Evolutionary conservation across 1,140 invertebrate genomes (phyloP).

Genomic region (Nasonia vitripennis): DNA sequence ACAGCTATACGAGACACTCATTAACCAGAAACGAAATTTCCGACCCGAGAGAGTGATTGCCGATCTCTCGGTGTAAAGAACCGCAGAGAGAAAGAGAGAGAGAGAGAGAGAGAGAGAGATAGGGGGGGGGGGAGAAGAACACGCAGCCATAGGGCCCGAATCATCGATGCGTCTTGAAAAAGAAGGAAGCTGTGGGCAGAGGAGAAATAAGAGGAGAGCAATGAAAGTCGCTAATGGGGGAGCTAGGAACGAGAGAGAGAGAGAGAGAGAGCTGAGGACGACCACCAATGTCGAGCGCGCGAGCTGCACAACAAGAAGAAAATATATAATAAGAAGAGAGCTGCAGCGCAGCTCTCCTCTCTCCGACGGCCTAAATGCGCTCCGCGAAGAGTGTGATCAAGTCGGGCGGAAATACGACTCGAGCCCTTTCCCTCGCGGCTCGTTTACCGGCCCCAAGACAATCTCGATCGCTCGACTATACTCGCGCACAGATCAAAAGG

Average conservation of each 20-base stretch:
- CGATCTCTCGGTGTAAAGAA: not conserved
- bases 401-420: not conserved
- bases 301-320: not conserved
- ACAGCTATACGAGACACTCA: not conserved
- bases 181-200: not conserved
- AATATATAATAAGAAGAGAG: not conserved
- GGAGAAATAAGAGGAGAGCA: not conserved
- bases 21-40: not conserved
- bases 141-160: not conserved
- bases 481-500: not conserved
- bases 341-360: no score
- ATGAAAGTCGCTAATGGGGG: not conserved
- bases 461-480: not conserved
- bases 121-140: not conserved
- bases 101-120: not conserved
- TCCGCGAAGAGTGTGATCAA: not conserved
- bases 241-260: not conserved
- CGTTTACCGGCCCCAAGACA: not conserved
- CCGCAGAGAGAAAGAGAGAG: not conserved
- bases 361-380: not conserved
- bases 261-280: not conserved
- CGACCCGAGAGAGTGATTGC: not conserved
- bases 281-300: not conserved
- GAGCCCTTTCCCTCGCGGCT: not conserved
- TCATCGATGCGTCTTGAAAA: conserved; percentile 3